Base-by-base conservation (phyloP, 1,140 invertebrate genomes). In the Drosophila bocki region DNA sequence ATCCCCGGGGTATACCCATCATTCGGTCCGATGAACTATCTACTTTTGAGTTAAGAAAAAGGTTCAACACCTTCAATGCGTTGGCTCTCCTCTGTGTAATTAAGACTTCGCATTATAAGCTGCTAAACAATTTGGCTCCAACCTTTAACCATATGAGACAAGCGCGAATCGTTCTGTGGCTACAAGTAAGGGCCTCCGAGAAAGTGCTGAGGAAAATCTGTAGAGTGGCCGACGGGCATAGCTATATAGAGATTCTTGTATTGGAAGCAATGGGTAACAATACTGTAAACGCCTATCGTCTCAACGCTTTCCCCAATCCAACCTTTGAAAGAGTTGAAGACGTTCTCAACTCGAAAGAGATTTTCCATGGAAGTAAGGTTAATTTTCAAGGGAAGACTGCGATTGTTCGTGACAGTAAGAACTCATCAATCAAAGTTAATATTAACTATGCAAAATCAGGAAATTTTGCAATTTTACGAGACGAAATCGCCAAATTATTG, bases 71-170 rank as follows among this genome's bases (percentile, higher is more conserved):
- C 13, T 26, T 26, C 22, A 47, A 47, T n/a, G 3, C 19, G 2
- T 0, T 80, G 8, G 42, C 39, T 7, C 0, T 84, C 0, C 37
- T 83, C 9, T 80, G 81, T 51, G 35, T 84, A 7, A 17, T 8
- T 1, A 45, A 70, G 2, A 3, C 15, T 0, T 12, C 42, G 0
- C 72, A 70, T 0, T 13, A 19, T 0, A 44, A 11, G 3, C 8
- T 80, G 11, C 13, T 83, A 4, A 9, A 45, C 1, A 19, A 12
- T 3, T 22, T 84, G 41, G 50, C 72, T 5, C 9, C 13, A 1
- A 13, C 54, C 15, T 22, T 56, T 8, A 7, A 80, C 11, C 37
- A 37, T 1, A 77, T 72, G 44, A 42, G 67, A 9, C 37, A 69
- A 2, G 4, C 39, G 0, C 42, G 63, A n/a, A 62, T 67, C n/a